Evolutionary conservation across 2,113 vertebrate species (phyloP), one percentile per base, ranked within the genome.

Genomic region (Grammatotria lemairii): DNA sequence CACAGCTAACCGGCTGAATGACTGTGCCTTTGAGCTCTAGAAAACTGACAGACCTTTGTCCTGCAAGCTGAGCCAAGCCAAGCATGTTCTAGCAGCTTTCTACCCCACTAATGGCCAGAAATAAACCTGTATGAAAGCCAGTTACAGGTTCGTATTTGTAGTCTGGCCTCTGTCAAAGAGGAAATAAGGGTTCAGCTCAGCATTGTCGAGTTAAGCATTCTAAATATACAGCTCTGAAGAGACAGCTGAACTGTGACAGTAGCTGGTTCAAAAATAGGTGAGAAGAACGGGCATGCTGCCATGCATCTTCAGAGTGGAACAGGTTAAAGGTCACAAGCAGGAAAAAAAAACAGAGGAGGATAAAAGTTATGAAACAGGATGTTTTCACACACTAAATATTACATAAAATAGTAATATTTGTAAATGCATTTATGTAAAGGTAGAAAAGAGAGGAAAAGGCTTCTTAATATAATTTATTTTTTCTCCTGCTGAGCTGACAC

Each of bases 31-130:
- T 40, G 28, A 79, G 83, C 87, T 90, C 89, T 90, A 23, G 89
- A 92, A 93, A 68, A 84, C 26, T 45, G 85, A 21, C 83, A 60
- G 81, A 68, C 89, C 85, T 94, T 93, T 94, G 91, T 93, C 49
- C 75, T 38, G 70, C 16, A 78, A 88, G 17, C 86, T 75, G 57
- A 90, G 83, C 80, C 84, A 9, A 88, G 84, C 57, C 86, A 53
- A 83, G 65, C 35, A 51, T 55, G 82, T 94, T 95, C 92, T 80
- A 51, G 89, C 14, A 86, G 58, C 79, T 89, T 33, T 57, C 82
- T 68, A 40, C 12, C 51, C 70, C 86, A 63, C 35, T 40, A 42
- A 53, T 31, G 8, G 83, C 9, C 81, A 75, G 10, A 89, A 87
- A 93, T 57, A 92, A 85, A 82, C 84, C 85, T 35, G 31, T 19